Evolutionary conservation across 2,113 vertebrate genomes (phyloP).

Genomic region (Ovis aries): ARS-UI_Ramb_v3.0 NC_056056.1:111023501-111024000

Average conservation of each 20-base stretch:
- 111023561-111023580: background rate
- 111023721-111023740: background rate
- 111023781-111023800: background rate
- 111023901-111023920: too few relatives aligned
- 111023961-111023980: too few relatives aligned
- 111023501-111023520: background rate
- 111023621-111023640: background rate
- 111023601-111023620: background rate
- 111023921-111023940: too few relatives aligned
- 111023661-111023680: background rate
- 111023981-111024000: too few relatives aligned
- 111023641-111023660: background rate
- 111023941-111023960: too few relatives aligned
- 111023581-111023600: background rate
- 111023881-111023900: too few relatives aligned
- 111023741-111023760: background rate
- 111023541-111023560: accelerated
- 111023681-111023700: background rate
- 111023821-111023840: background rate
- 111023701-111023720: background rate
- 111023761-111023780: background rate
- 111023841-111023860: background rate
- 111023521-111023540: background rate
- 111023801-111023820: background rate
- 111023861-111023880: too few relatives aligned